Evolutionary conservation across 2,113 vertebrate species (phyloP).

Genomic region (Psittacus erithacus): DNA sequence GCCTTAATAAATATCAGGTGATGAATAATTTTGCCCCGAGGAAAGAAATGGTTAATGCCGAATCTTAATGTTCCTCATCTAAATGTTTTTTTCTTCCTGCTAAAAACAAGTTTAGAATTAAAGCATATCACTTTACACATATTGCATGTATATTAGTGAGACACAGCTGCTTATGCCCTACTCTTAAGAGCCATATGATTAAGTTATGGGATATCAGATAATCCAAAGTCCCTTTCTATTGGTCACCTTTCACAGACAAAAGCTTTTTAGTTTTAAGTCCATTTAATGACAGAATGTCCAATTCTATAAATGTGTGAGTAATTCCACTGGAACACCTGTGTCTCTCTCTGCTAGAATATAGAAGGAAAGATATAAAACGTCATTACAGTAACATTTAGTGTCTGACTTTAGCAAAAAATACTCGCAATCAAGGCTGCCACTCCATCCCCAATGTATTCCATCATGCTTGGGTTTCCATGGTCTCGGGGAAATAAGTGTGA

Average conservation of each 20-base stretch:
- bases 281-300: constrained; percentile 97
- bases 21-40: constrained; percentile 81
- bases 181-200: constrained; percentile 99
- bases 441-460: constrained; percentile 34
- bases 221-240: constrained; percentile 86
- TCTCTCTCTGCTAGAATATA: constrained; percentile 75
- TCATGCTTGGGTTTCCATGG: not conserved
- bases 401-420: constrained; percentile 44
- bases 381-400: constrained; percentile 53
- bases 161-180: constrained; percentile 95
- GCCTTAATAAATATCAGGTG: constrained; percentile 82
- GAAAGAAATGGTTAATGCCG: constrained; percentile 81
- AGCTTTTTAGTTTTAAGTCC: constrained; percentile 96
- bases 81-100: constrained; percentile 95
- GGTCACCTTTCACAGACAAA: constrained; percentile 81
- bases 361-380: constrained; percentile 67
- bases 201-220: constrained; percentile 99
- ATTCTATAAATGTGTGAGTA: constrained; percentile 94
- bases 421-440: constrained; percentile 49
- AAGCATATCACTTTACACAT: constrained; percentile 99
- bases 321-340: constrained; percentile 98
- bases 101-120: constrained; percentile 97
- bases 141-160: constrained; percentile 97
- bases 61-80: constrained; percentile 92
- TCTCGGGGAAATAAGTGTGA: constrained; percentile 34